Evolutionary conservation across 92 coral and sea anemone genomes (phyloP), one percentile per base, ranked within the genome.

Genomic region (Heteractis magnifica): DNA sequence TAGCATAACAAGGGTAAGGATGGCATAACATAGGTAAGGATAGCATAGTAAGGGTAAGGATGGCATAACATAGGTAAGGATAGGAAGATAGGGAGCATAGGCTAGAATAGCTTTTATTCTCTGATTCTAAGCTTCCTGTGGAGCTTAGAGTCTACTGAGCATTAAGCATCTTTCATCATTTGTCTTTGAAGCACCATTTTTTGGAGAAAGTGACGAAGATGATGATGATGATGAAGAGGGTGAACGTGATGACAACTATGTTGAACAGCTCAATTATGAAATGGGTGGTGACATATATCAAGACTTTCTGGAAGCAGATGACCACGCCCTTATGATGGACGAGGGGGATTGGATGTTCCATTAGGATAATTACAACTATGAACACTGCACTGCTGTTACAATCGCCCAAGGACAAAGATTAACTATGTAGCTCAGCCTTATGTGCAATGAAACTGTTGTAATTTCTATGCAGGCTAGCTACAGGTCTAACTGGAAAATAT

Each of bases 301-400:
- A 52, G 94, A 93, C 80, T 91, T 87, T 68, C 93, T 93, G 23
- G 88, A 86, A 72, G 94, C 94, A 14, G 94, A 92, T 79, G 94
- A 93, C 83, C 97, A 94, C 19, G 90, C 97, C 11, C 65, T 90
- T 76, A 74, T 86, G 60, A 53, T 56, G 65, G 92, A 89, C 52
- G 88, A 89, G 49, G 89, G 55, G 52, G 72, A 83, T 19, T 58
- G 81, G 86, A 80, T 80, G 83, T 80, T 80, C 8, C 7, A 79
- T 41, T 79, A 26, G 71, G 19, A 6, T 65, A 56, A 6, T n/a
- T 51, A n/a, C 0, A 74, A 15, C 44, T 34, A 15, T 51, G 78
- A 18, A 48, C 10, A 48, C 56, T 4, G 8, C 41, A 16, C 4
- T 74, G 53, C 6, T 74, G 6, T 15, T 10, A 14, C 9, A 48